Base-by-base conservation (phyloP, 2,797 vertebrate genomes). In the Ctenosaura bakeri region DNA sequence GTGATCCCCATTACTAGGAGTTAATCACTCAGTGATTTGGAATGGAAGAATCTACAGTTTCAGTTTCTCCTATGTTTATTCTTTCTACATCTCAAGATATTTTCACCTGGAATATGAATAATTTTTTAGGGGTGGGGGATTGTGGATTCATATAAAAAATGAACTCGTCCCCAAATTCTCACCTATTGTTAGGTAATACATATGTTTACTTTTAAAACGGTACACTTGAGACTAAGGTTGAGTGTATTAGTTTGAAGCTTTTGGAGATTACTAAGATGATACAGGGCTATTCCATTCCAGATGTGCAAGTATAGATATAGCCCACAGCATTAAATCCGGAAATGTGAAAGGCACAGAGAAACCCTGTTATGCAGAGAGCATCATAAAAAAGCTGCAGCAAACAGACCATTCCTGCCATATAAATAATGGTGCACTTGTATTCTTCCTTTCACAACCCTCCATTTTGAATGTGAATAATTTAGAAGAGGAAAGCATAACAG, bases 241-340 rank as follows among this genome's bases (percentile, higher is more conserved):
- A 9, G 76, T n/a, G 35, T 93, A 92, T 94, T 94, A 94, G 94
- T 96, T 94, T 90, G 91, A 42, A 91, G 62, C 90, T 86, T 89
- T 94, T 50, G 14, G 91, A 92, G 81, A 90, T 88, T 42, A 92
- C 74, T 88, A 76, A 24, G 35, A 56, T 80, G 50, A 59, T 77
- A 90, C 29, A 81, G 62, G 59, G 87, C 77, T 93, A 73, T 85
- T 16, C 13, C 42, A 14, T 79, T 92, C 89, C 91, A 85, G 50
- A 91, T 93, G 92, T 95, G 93, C 91, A 95, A 94, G 92, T 90
- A 89, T 89, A 93, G 92, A 95, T 94, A 94, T 94, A 92, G 89
- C 91, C 92, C 38, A 77, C 88, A 92, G 92, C 88, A 91, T 90
- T 95, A 29, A 89, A 89, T 66, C 92, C 79, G 0, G 26, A 83